These are phyloP conservation scores for Ranitomeya variabilis DNA, from an alignment of 2,113 vertebrate genomes.

Conservation along the genomic window DNA sequence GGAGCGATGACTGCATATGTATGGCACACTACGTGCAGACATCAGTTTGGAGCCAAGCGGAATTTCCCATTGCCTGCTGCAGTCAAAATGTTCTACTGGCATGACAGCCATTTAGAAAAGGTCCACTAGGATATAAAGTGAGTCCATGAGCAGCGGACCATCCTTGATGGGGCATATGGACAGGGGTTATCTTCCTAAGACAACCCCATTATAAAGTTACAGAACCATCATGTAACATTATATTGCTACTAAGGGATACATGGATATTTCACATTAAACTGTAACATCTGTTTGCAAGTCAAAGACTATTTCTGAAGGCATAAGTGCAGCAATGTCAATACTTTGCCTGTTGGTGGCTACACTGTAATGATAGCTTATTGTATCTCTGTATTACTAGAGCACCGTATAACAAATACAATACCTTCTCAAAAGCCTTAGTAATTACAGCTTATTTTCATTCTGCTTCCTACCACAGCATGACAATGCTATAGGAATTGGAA, in stretches of 20 bases:
- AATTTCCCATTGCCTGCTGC: too few species aligned
- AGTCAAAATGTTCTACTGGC: too few species aligned
- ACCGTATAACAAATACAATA: slow-evolving; percentile 37
- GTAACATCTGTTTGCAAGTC: slow-evolving; percentile 9
- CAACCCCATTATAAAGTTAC: neutral
- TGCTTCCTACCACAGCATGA: slow-evolving; percentile 46
- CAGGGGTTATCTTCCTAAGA: too few species aligned
- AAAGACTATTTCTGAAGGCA: slow-evolving; percentile 1
- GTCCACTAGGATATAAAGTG: too few species aligned
- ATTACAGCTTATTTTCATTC: slow-evolving; percentile 40
- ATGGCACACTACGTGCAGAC: too few species aligned
- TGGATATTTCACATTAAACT: neutral
- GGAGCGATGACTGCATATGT: too few species aligned
- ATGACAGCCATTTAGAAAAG: too few species aligned
- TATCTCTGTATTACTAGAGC: slow-evolving; percentile 30
- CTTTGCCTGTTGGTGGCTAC: slow-evolving; percentile 19
- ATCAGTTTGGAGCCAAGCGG: too few species aligned
- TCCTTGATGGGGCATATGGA: too few species aligned
- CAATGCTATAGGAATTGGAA: slow-evolving; percentile 53
- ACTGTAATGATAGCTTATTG: slow-evolving; percentile 46
- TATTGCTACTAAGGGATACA: neutral
- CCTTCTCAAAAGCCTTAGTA: slow-evolving; percentile 54
- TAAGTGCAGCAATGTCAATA: neutral
- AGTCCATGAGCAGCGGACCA: too few species aligned
- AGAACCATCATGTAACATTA: neutral